Percentiles rank a stretch among this genome's conserved stretches.
Evolutionary conservation across 2,113 vertebrate species (phyloP).

Genomic region (Hymenochirus boettgeri): DNA sequence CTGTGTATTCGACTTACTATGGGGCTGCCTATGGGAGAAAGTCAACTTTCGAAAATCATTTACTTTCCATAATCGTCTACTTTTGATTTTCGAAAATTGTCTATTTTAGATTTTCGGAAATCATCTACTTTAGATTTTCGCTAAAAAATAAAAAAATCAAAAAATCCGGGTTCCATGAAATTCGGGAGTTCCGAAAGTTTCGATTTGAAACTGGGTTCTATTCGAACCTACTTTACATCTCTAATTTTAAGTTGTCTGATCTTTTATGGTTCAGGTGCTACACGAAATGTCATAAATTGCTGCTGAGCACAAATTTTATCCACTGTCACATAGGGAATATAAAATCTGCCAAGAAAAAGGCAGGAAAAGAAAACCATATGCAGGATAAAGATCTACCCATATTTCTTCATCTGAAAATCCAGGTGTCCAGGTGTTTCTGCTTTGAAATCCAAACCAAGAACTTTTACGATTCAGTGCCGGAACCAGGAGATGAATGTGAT

Average conservation of each 20-base stretch:
- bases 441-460: background rate
- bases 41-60: no score
- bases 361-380: conserved; percentile 28
- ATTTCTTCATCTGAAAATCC: conserved; percentile 23
- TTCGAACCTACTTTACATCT: no score
- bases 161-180: no score
- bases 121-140: no score
- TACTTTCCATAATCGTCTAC: no score
- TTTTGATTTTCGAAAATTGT: no score
- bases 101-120: no score
- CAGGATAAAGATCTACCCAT: conserved; percentile 7
- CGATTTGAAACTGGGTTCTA: no score
- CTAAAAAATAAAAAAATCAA: no score
- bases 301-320: conserved; percentile 13
- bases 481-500: background rate
- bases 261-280: conserved; percentile 9
- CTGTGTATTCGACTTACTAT: no score
- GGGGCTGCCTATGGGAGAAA: no score
- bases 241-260: conserved; percentile 36
- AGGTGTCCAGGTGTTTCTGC: conserved; percentile 9
- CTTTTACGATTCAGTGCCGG: conserved; percentile 23
- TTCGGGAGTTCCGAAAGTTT: no score
- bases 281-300: conserved; percentile 11
- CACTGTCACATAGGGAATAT: conserved; percentile 20
- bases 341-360: conserved; percentile 5